Base-by-base conservation (phyloP, 2,888 invertebrate genomes). In the Cataglyphis rosenhaueri region DNA sequence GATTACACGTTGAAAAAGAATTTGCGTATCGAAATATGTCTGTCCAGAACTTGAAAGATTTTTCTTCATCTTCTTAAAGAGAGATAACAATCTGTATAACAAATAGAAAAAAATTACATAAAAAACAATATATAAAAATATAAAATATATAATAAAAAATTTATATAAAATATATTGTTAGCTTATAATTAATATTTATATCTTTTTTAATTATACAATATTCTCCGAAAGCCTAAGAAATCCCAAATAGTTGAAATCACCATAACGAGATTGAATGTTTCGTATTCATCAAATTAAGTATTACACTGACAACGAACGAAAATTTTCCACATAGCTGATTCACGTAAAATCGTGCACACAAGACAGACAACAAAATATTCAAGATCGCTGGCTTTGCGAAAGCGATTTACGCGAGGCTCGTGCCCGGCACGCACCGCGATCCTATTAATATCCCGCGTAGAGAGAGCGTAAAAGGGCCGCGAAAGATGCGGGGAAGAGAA, bases 381-480 rank as follows among this genome's bases (percentile, higher is more conserved):
- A 48, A 65, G 71, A 74, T 55, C 70, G 62, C 55, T 21, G 35
- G 10, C 71, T 83, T 74, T 29, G 74, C 64, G 73, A 82, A 32
- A 57, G 64, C 65, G 78, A 85, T 89, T 86, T 85, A 86, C 71
- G 85, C 83, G 83, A 83, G 84, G 78, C 84, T 87, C 71, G 82
- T 85, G 84, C 82, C 70, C 73, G 78, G 85, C 83, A 81, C 61
- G 71, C 75, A 76, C 57, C 71, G 21, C 62, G 41, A 4, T 79
- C 78, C 88, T 89, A 89, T 89, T 89, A 89, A 89, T 89, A 89
- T 85, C 88, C 75, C 68, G 35, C 86, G 82, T 35, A 83, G 83
- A 81, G 88, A 73, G 82, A 84, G 78, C 64, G 62, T 82, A 83
- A 81, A 81, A 83, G 76, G 41, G 52, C 73, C 32, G 59, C 59